A percentile compares a stretch with the other conserved stretches of the same genome.
Evolutionary conservation across 2,113 vertebrate genomes (phyloP).

Genomic region (Heliornis fulica): DNA sequence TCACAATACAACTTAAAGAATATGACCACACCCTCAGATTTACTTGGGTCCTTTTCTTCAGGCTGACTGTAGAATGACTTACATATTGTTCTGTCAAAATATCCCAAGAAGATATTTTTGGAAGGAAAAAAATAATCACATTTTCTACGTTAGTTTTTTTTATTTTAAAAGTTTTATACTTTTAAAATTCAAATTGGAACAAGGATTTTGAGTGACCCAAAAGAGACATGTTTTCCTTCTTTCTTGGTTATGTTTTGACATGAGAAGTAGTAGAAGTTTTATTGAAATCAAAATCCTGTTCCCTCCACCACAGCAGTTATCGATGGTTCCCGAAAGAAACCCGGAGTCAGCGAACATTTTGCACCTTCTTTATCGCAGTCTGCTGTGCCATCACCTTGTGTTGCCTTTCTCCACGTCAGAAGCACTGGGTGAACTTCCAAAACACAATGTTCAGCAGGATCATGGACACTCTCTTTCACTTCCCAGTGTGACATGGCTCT

Average conservation of each 20-base stretch:
- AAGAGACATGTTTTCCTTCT: neutral
- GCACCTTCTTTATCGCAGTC: neutral
- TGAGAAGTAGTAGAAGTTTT: neutral
- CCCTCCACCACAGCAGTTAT: neutral
- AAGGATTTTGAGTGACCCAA: neutral
- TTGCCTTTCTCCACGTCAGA: neutral
- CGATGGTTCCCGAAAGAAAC: neutral
- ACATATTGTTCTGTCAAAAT: accelerated
- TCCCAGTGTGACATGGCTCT: accelerated
- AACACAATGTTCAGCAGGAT: neutral
- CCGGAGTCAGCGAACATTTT: neutral
- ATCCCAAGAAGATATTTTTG: neutral
- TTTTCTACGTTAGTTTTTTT: neutral
- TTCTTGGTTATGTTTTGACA: neutral
- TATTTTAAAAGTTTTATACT: neutral
- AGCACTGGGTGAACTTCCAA: neutral
- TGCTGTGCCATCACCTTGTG: neutral
- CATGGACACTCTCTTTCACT: neutral
- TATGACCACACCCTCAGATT: neutral
- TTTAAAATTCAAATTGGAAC: neutral
- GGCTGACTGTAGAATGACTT: neutral
- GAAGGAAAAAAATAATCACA: neutral
- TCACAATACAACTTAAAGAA: neutral
- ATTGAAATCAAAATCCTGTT: neutral
- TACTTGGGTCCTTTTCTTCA: neutral